phyloP scores from a whole-genome alignment of 2,797 vertebrate species.

The Myoxocephalus aenaeus region DNA sequence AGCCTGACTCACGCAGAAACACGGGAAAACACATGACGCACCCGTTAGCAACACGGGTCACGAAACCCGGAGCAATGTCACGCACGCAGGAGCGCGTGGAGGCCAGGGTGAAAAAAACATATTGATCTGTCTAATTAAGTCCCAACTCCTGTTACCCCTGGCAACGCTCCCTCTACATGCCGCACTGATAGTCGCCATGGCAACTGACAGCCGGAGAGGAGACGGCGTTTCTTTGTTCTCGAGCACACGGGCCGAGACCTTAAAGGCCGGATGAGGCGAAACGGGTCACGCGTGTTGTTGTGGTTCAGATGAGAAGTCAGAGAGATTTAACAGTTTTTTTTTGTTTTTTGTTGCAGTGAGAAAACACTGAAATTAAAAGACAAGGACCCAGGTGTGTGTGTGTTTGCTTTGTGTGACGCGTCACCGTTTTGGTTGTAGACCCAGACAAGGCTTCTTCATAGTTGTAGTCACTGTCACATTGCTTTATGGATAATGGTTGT shows the following conservation, averaged over 20 bases:
- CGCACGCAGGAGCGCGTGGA: conserved; percentile 1
- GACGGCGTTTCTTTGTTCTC: conserved; percentile 54
- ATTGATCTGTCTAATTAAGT: conserved; percentile 80
- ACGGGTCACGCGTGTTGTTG: conserved; percentile 26
- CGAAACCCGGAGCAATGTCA: not conserved
- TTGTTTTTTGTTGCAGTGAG: not conserved
- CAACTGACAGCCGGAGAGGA: conserved; percentile 76
- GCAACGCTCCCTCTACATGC: conserved; percentile 79
- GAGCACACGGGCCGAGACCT: conserved; percentile 34
- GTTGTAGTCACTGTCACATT: not conserved
- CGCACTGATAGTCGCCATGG: conserved; percentile 81
- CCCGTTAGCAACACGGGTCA: not conserved
- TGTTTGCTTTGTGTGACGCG: not conserved
- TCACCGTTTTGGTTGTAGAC: not conserved
- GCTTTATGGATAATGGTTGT: not conserved
- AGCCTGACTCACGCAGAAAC: not conserved
- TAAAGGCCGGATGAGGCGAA: conserved; percentile 22
- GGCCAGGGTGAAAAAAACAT: conserved; percentile 48
- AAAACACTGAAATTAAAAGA: not conserved
- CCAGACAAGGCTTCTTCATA: not conserved
- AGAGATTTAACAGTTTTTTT: not conserved
- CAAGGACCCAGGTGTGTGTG: not conserved
- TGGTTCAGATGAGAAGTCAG: not conserved
- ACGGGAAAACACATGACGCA: conserved; percentile 14
- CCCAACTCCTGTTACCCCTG: conserved; percentile 76